Percentiles rank a stretch among this genome's conserved stretches.
Evolutionary conservation across 1,140 invertebrate genomes (phyloP).

Genomic region (Fopius arisanus): DNA sequence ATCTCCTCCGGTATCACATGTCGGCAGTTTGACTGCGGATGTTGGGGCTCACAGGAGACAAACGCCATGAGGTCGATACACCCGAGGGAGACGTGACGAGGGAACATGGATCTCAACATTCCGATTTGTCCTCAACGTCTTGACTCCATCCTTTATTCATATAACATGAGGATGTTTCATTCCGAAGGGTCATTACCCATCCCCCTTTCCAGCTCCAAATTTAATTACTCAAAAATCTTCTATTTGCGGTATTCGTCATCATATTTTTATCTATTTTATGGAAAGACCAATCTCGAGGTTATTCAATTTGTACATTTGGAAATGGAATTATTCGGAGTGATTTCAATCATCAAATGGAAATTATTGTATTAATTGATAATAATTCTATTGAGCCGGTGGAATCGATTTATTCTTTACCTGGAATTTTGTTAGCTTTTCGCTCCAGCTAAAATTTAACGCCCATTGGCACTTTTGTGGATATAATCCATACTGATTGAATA

Average conservation of each 20-base stretch:
- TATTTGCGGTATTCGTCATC: too few species aligned
- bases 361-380: neutral
- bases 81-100: neutral
- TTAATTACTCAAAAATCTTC: too few species aligned
- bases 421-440: neutral
- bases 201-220: neutral
- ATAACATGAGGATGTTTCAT: too few species aligned
- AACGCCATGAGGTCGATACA: slow-evolving; percentile 27
- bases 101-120: neutral
- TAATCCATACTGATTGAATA: neutral
- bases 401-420: neutral
- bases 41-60: slow-evolving; percentile 21
- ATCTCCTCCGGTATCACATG: slow-evolving; percentile 20
- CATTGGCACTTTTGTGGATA: neutral
- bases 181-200: neutral
- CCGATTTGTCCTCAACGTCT: neutral
- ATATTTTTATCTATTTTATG: too few species aligned
- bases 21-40: slow-evolving; percentile 25
- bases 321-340: neutral
- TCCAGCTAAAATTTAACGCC: neutral
- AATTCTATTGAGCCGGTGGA: neutral
- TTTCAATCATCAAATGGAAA: slow-evolving; percentile 1
- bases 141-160: neutral
- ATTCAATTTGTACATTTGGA: neutral
- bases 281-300: neutral